These are phyloP conservation scores for Myotis davidii DNA, from an alignment of 2,113 vertebrate genomes.

Conservation along the genomic window DNA sequence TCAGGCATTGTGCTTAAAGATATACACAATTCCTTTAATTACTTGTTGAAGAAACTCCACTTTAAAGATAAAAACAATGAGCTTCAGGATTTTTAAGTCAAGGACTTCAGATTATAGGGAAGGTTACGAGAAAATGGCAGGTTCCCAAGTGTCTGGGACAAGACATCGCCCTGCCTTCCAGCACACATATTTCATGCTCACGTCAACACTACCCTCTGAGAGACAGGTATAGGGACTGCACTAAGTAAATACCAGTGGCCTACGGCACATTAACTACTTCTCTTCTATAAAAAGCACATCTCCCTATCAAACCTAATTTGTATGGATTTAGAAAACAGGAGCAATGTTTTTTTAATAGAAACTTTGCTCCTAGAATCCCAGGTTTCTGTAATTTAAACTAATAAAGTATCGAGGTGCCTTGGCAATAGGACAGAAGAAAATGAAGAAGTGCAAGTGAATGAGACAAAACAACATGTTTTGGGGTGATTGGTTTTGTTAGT, in stretches of 20 bases:
- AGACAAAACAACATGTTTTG: constrained; percentile 17
- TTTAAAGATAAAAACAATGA: background rate
- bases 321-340: background rate
- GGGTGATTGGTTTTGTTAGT: background rate
- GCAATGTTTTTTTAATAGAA: background rate
- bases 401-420: background rate
- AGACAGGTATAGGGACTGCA: background rate
- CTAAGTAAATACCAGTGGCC: background rate
- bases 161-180: background rate
- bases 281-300: background rate
- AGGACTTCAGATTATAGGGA: background rate
- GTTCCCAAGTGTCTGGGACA: background rate
- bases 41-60: background rate
- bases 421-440: background rate
- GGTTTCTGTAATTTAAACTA: constrained; percentile 16
- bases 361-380: background rate
- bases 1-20: background rate
- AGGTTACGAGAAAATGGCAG: background rate
- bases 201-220: background rate
- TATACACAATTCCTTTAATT: background rate
- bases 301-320: background rate
- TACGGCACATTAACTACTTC: background rate
- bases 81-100: background rate
- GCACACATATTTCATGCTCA: background rate
- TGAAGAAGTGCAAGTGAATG: background rate